Evolutionary conservation across 2,113 vertebrate species (phyloP).

Genomic region (Chinchilla lanigera): DNA sequence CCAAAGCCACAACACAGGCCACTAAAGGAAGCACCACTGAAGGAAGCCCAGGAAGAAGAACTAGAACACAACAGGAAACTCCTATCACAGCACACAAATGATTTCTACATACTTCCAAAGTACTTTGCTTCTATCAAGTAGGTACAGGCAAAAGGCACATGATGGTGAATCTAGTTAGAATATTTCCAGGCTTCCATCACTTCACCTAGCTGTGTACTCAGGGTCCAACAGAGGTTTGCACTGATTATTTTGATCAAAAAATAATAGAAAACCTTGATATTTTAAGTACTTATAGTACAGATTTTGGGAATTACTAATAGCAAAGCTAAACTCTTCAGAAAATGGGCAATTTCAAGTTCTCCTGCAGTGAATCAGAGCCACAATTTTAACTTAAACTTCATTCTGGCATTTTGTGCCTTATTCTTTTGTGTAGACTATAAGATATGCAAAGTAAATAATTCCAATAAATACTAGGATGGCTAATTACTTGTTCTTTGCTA

Average conservation of each 20-base stretch:
- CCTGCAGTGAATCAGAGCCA: constrained; percentile 57
- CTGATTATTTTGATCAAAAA: constrained; percentile 42
- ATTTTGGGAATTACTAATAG: constrained; percentile 22
- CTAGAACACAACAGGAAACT: background rate
- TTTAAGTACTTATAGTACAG: constrained; percentile 73
- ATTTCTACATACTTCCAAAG: background rate
- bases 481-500: background rate
- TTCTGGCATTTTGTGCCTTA: constrained; percentile 55
- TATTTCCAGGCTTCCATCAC: constrained; percentile 15
- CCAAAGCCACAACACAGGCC: background rate
- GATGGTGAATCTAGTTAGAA: constrained; percentile 65
- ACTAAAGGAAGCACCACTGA: background rate
- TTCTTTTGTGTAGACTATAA: constrained; percentile 69
- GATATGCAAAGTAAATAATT: constrained; percentile 70
- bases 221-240: background rate
- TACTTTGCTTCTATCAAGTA: constrained; percentile 42
- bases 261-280: constrained; percentile 62
- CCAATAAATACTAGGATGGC: constrained; percentile 58
- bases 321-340: background rate
- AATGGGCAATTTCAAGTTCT: constrained; percentile 11
- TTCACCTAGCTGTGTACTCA: background rate
- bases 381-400: constrained; percentile 58
- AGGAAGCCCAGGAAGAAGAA: background rate
- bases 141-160: constrained; percentile 79
- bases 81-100: background rate